phyloP scores from a whole-genome alignment of 2,797 vertebrate species.

The Paramormyrops hopkinsi region DNA sequence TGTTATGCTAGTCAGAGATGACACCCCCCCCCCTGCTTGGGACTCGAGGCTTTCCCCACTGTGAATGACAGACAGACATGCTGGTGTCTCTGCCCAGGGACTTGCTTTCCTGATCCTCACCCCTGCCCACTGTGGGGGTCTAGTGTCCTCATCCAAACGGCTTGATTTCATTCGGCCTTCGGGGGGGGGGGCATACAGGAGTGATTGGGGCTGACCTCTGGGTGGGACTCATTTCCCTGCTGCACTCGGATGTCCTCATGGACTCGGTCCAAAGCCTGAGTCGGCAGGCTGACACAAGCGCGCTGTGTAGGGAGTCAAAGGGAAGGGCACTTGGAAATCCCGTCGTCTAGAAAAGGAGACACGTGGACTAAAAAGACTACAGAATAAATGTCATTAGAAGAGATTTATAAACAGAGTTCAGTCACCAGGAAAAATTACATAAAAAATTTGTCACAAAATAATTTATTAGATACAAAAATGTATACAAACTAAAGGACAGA shows the following conservation, averaged over 20 bases:
- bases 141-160: neutral
- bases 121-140: neutral
- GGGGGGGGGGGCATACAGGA: neutral
- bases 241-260: neutral
- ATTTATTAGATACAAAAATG: constrained; percentile 42
- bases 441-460: constrained; percentile 32
- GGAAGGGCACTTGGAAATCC: neutral
- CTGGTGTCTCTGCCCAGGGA: neutral
- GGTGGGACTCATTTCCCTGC: neutral
- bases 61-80: neutral
- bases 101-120: neutral
- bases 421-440: neutral
- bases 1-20: neutral
- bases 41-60: neutral
- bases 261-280: neutral
- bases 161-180: neutral
- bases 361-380: neutral
- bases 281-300: neutral
- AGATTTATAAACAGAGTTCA: neutral
- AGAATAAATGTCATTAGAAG: neutral
- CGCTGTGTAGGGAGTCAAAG: neutral
- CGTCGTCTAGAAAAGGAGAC: neutral
- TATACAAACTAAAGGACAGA: constrained; percentile 24
- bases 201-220: neutral
- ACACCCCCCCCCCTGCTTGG: neutral